Evolutionary conservation across 2,888 invertebrate genomes (phyloP), one percentile per base, ranked within the genome.

Genomic region (Parelbella ahira): DNA sequence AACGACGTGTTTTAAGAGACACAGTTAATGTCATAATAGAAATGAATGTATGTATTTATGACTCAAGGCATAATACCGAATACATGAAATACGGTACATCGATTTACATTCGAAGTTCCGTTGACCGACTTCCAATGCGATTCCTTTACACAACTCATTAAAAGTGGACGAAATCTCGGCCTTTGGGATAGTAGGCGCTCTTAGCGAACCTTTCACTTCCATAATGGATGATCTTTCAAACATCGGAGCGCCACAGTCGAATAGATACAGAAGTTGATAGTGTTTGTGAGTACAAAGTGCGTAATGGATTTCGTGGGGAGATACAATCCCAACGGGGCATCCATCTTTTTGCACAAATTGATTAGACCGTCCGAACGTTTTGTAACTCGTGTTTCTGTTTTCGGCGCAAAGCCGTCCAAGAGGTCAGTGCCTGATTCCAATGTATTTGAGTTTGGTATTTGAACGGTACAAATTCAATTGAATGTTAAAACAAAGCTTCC

Each of bases 191-290:
- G 9, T 32, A 28, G 38, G 42, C 30, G 44, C 44, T 49, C 44
- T 48, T 43, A 43, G 43, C 45, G 45, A 69, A 69, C 67, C 71
- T 76, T 72, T 76, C 62, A 70, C 56, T 54, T 56, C 49, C 27
- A 58, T 71, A 77, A 72, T 69, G 71, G 72, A 78, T 74, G 67
- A 75, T 73, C 70, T 68, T 61, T 64, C 60, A 63, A 67, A 71
- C 68, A 72, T 62, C 66, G 71, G 68, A 39, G 58, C n/a, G 56
- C 58, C 20, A 56, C 60, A 68, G 58, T 64, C 62, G 61, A 68
- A 71, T 58, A 60, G 60, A 63, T 67, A 65, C 62, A 61, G 58
- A 65, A 65, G 56, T 62, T 57, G 60, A 66, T 64, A 65, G 60
- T 59, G 58, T 61, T 61, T 60, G 60, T 23, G 56, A 45, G 53